Evolutionary conservation across 92 coral and sea anemone species (phyloP), one percentile per base, ranked within the genome.

Genomic region (Zoanthus sociatus): DNA sequence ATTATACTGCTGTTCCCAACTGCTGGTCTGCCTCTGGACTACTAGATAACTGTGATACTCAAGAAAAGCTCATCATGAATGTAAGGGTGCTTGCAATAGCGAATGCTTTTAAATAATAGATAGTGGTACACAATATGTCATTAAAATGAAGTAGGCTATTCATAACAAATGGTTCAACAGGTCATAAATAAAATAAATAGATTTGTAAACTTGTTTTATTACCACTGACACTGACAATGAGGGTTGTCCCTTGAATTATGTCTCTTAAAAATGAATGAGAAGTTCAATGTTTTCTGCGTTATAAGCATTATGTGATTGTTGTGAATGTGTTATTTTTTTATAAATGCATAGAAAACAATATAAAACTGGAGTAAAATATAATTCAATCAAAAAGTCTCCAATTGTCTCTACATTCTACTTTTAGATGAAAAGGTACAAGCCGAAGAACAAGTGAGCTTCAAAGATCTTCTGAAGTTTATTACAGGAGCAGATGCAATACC

Each of bases 401-500:
- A 76, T 47, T 76, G 31, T 30, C 60, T 21, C 60, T 76, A 3
- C 17, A 58, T 76, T 76, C 60, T 44, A 76, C 21, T 15, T 76
- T 76, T 76, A 76, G 60, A 76, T 42, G 47, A 18, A 31, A 31
- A 76, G 81, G 81, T 76, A 42, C 47, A 76, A 44, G 58, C 8
- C 60, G 48, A 76, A 31, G 14, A 30, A 44, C 84, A 66, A 12
- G 84, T 87, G 26, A 30, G 15, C 63, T 87, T 87, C 4, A 60
- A 76, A 78, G 61, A 77, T 26, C 71, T 87, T 12, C 76, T 76
- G 15, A 32, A 77, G 76, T 76, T 58, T 50, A 87, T 58, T 15
- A 76, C 90, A 73, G 90, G 76, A 60, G 76, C 90, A 46, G 88
- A 85, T 73, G 58, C 90, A 3, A 63, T 87, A 53, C 84, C 90